Evolutionary conservation across 2,113 vertebrate species (phyloP).

Genomic region (Machaerirhynchus nigripectus): DNA sequence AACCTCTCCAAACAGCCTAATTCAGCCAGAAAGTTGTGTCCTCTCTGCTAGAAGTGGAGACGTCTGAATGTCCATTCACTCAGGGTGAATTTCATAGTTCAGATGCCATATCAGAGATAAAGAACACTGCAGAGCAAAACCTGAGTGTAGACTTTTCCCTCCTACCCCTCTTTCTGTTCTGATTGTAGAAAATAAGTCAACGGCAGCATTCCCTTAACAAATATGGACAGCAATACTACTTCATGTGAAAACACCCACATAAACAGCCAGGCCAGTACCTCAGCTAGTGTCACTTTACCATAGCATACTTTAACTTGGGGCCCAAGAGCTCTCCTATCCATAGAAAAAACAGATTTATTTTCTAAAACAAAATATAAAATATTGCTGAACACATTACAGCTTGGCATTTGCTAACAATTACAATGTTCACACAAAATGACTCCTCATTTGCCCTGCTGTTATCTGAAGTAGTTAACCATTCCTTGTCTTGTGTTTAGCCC

Average conservation of each 20-base stretch:
- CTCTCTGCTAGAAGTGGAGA: neutral
- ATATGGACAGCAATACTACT: neutral
- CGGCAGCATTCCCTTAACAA: neutral
- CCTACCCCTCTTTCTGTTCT: neutral
- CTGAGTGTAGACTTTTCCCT: neutral
- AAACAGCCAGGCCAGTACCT: neutral
- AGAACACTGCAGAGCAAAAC: neutral
- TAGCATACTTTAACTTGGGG: neutral
- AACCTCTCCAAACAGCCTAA: neutral
- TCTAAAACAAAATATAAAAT: conserved; percentile 14
- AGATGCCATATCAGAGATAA: neutral
- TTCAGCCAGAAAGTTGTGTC: neutral
- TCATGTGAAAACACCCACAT: neutral
- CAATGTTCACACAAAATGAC: neutral
- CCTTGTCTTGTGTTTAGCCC: neutral
- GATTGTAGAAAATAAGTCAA: neutral
- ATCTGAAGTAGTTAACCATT: neutral
- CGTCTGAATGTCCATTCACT: neutral
- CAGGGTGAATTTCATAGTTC: neutral
- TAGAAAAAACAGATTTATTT: neutral
- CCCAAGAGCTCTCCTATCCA: neutral
- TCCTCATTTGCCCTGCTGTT: neutral
- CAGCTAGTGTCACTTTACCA: neutral
- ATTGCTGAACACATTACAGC: neutral
- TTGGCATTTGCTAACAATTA: neutral